phyloP scores from a whole-genome alignment of 2,888 invertebrate genomes.

The Allygus modestus region DNA sequence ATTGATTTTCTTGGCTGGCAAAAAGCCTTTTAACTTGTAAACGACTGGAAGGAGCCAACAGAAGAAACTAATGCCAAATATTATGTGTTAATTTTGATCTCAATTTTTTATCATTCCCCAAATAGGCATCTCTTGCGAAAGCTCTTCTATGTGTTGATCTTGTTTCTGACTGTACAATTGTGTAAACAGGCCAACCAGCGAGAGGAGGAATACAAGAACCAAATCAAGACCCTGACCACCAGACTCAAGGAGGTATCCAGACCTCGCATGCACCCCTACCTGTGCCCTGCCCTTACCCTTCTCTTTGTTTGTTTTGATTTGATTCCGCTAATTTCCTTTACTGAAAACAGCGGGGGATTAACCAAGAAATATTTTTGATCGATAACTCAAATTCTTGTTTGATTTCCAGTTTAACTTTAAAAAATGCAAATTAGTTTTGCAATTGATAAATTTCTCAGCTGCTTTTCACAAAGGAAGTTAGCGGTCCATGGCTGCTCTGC shows the following conservation, averaged over 20 bases:
- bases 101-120: neutral
- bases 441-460: no score
- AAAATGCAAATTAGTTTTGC: no score
- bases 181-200: slow-evolving; percentile 94
- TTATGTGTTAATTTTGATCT: no score
- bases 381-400: neutral
- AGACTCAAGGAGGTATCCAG: slow-evolving; percentile 98
- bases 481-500: neutral
- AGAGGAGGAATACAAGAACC: slow-evolving; percentile 99
- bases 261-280: neutral
- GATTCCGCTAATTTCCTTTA: slow-evolving; percentile 69
- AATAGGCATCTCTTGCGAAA: neutral
- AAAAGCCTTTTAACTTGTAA: no score
- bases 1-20: no score
- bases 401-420: no score
- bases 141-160: neutral
- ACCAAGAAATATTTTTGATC: no score
- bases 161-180: neutral
- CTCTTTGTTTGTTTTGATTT: slow-evolving; percentile 4
- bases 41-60: no score
- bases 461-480: neutral
- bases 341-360: slow-evolving; percentile 51
- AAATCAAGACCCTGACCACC: slow-evolving; percentile 99
- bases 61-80: no score
- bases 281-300: slow-evolving; percentile 72